phyloP scores from a whole-genome alignment of 2,888 invertebrate genomes.

The Lingula anatina region DNA sequence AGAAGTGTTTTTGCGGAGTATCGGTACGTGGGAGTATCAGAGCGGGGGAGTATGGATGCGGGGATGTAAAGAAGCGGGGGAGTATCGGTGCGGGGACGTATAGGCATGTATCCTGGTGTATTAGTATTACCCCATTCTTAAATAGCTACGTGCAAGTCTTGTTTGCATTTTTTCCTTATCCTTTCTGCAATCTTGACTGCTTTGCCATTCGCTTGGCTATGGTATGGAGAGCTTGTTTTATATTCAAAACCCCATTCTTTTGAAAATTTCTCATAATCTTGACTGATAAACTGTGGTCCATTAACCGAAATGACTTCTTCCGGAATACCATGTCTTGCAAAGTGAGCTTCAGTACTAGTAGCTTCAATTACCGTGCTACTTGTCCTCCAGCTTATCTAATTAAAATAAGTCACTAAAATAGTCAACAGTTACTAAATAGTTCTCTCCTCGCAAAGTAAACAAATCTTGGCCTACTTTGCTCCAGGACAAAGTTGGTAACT shows the following conservation, averaged over 20 bases:
- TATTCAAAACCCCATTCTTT: neutral
- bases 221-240: neutral
- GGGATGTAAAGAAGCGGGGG: too few relatives aligned
- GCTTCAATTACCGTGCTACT: neutral
- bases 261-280: neutral
- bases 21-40: too few relatives aligned
- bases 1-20: too few relatives aligned
- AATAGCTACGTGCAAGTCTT: too few relatives aligned
- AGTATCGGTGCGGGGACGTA: too few relatives aligned
- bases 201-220: neutral
- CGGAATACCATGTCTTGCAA: neutral
- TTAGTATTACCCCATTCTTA: too few relatives aligned
- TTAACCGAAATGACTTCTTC: neutral
- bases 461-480: constrained; percentile 8
- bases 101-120: too few relatives aligned
- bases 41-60: too few relatives aligned
- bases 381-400: neutral
- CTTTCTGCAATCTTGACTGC: neutral
- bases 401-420: neutral
- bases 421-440: neutral
- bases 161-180: neutral
- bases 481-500: constrained; percentile 10
- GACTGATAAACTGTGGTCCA: neutral
- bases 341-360: neutral
- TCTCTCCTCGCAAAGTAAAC: neutral